Conservation (phyloP, 2,797 vertebrate genomes). For the Propithecus deckenii region DNA sequence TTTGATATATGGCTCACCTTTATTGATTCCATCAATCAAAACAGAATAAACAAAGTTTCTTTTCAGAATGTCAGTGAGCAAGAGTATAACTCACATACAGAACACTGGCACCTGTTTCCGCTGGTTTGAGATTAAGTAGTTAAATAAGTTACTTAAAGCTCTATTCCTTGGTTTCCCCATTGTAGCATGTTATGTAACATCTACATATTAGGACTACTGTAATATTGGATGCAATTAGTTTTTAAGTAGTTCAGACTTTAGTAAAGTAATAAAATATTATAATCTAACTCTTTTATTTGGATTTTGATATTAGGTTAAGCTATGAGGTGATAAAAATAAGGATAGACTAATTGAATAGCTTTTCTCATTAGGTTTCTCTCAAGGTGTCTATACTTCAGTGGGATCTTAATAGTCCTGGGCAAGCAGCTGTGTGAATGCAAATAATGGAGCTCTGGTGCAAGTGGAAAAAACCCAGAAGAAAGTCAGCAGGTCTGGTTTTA, state of each 20-base stretch:
- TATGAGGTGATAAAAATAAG: neutral
- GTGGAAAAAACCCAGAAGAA: neutral
- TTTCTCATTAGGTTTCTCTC: neutral
- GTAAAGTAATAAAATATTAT: neutral
- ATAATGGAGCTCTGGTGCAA: neutral
- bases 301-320: neutral
- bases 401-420: neutral
- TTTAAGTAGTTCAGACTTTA: neutral
- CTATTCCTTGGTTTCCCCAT: neutral
- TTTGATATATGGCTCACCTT: neutral
- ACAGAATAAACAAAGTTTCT: neutral
- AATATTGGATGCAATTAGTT: neutral
- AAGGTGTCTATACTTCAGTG: neutral
- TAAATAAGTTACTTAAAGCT: neutral
- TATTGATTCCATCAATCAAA: conserved; percentile 2
- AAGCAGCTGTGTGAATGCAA: neutral
- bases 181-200: neutral
- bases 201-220: neutral
- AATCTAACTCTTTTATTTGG: neutral
- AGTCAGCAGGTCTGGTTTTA: neutral
- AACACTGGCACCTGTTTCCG: neutral
- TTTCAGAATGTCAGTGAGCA: neutral
- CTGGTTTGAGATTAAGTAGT: neutral
- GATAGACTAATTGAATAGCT: neutral
- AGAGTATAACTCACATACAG: neutral